A percentile compares a stretch with the other conserved stretches of the same genome.
Conservation (phyloP, 2,797 vertebrate genomes). For the Poecilia wingei region DNA sequence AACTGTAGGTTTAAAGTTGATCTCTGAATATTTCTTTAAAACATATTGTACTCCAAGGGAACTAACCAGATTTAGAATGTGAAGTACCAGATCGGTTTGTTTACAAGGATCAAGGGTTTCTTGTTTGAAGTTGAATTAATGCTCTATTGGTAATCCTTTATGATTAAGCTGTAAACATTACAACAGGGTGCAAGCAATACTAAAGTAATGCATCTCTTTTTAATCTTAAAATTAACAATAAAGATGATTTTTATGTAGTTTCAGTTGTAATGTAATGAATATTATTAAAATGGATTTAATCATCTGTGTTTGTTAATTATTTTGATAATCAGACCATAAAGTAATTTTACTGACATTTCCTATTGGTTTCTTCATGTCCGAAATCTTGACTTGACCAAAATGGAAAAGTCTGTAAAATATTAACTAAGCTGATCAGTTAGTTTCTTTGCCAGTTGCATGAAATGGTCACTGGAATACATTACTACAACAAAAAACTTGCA, state of each 20-base stretch:
- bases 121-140: background rate
- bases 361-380: constrained; percentile 13
- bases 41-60: background rate
- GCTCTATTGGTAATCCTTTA: background rate
- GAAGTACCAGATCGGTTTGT: background rate
- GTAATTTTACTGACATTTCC: background rate
- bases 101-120: background rate
- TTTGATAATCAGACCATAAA: background rate
- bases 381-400: background rate
- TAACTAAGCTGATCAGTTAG: constrained; percentile 30
- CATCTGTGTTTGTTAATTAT: constrained; percentile 1
- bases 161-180: constrained; percentile 12
- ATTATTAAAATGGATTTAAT: background rate
- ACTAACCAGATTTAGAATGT: background rate
- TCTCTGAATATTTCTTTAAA: background rate
- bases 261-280: background rate
- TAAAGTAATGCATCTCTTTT: background rate
- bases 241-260: background rate
- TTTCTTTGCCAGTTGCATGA: background rate
- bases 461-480: background rate
- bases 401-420: constrained; percentile 1
- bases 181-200: background rate
- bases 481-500: background rate
- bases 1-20: background rate
- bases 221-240: background rate